Percentiles rank a stretch among this genome's conserved stretches.
Conservation (phyloP, 2,797 vertebrate genomes). For the Eulemur coronatus region DNA sequence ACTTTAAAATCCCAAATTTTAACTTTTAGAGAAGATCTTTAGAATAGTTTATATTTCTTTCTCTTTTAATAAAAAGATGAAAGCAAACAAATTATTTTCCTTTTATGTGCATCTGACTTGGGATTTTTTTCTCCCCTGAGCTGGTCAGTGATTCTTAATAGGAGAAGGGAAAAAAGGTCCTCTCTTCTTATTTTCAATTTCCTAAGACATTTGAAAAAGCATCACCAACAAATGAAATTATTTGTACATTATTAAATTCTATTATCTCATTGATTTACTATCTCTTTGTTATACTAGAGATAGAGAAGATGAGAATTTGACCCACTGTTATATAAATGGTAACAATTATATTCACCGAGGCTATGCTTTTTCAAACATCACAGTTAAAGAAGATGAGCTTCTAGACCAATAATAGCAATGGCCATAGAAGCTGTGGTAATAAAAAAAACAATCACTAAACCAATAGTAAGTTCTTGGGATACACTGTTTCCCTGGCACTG, state of each 20-base stretch:
- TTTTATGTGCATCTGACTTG: not conserved
- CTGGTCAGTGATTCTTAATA: not conserved
- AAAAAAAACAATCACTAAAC: conserved; percentile 9
- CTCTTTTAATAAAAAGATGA: conserved; percentile 3
- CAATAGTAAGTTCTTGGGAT: not conserved
- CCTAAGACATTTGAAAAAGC: conserved; percentile 21
- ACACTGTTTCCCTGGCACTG: not conserved
- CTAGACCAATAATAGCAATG: not conserved
- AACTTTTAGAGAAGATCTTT: not conserved
- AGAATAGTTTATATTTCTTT: not conserved
- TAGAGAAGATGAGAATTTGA: not conserved
- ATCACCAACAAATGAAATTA: not conserved
- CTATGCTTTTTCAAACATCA: conserved; percentile 32
- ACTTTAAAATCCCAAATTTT: not conserved
- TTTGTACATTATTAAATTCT: conserved; percentile 40
- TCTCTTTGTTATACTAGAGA: conserved; percentile 16
- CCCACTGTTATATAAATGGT: not conserved
- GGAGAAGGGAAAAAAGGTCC: not conserved
- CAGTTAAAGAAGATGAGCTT: conserved; percentile 8
- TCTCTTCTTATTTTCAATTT: conserved; percentile 3
- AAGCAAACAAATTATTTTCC: not conserved
- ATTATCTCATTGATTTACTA: conserved; percentile 19
- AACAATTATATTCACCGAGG: not conserved
- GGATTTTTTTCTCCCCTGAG: not conserved
- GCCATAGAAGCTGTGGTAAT: not conserved